Base-by-base conservation (phyloP, 2,888 invertebrate genomes). In the Chrysodeixis includens region DNA sequence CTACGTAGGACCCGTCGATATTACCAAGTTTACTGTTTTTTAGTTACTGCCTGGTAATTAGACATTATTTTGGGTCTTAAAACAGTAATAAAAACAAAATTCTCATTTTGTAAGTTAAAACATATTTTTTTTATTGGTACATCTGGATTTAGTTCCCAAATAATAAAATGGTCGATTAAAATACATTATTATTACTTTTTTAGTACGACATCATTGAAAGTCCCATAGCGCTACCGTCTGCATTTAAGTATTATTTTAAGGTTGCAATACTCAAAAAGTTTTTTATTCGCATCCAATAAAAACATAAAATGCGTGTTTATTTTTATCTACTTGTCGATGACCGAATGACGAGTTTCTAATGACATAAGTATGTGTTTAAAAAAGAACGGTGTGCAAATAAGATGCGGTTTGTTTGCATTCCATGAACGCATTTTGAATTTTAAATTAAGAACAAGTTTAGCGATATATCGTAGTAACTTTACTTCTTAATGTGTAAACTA, bases 341-440 rank as follows among this genome's bases (percentile, higher is more conserved):
- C 32, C 55, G 20, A 14, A 55, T 14, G 35, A 30, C 16, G 20
- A 18, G 55, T 14, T 35, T 35, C 35, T 32, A 35, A 55, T 55
- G 14, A 35, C 22, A 55, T 35, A 18, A 46, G 12, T 3, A 14
- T 35, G 35, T 35, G 35, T 55, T 55, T 20, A 55, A 35, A 55
- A 35, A 54, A 54, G 10, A 54, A 8, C 30, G 12, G 16, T n/a
- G 54, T 49, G 35, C 51, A 7, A 32, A 58, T 58, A 26, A 22
- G 18, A 46, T 46, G 16, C 18, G 26, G 26, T 20, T 51, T 61
- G n/a, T 57, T 56, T 32, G 26, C 20, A 51, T 44, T 5, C 3
- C 9, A 30, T 60, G 53, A 62, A 62, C 26, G 14, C 12, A 35
- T 35, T 56, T 0, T 30, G 57, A 44, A 62, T 46, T 44, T 16